phyloP scores from a whole-genome alignment of 2,113 vertebrate genomes.

The Crypturellus undulatus region DNA sequence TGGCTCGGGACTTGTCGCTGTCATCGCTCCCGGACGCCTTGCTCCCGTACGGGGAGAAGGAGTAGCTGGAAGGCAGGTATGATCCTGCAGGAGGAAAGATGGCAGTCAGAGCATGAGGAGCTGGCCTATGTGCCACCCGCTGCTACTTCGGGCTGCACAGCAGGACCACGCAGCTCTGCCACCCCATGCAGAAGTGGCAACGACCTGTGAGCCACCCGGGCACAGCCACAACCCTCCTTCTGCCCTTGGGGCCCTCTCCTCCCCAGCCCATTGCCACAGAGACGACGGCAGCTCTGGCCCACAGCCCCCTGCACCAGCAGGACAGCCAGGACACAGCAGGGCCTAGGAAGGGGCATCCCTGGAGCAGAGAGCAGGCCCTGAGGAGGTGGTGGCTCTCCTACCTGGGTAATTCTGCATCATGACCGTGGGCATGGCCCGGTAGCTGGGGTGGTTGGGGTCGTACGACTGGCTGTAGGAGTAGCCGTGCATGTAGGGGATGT shows the following conservation, averaged over 20 bases:
- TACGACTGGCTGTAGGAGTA: constrained; percentile 97
- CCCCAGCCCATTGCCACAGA: neutral
- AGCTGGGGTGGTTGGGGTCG: constrained; percentile 96
- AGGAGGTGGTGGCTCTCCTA: constrained; percentile 32
- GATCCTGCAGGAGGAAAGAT: constrained; percentile 82
- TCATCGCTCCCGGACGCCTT: constrained; percentile 91
- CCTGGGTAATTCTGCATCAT: constrained; percentile 99
- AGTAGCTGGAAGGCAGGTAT: constrained; percentile 94
- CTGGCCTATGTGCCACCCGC: too few relatives aligned
- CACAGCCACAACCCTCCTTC: neutral
- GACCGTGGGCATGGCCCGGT: constrained; percentile 93
- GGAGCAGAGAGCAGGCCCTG: rapidly evolving
- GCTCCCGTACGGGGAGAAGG: constrained; percentile 93
- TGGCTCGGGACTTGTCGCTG: constrained; percentile 92
- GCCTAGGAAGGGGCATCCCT: rapidly evolving
- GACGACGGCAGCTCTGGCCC: neutral
- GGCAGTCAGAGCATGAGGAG: neutral
- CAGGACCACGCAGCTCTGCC: neutral
- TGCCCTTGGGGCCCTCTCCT: neutral
- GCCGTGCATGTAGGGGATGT: constrained; percentile 98
- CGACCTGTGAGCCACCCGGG: neutral
- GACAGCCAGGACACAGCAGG: neutral
- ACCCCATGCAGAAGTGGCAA: neutral
- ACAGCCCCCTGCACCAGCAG: neutral
- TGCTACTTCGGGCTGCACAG: too few relatives aligned